Percentiles rank a stretch among this genome's conserved stretches.
Evolutionary conservation across 2,888 invertebrate species (phyloP).

Genomic region (Idaea dimidiata): DNA sequence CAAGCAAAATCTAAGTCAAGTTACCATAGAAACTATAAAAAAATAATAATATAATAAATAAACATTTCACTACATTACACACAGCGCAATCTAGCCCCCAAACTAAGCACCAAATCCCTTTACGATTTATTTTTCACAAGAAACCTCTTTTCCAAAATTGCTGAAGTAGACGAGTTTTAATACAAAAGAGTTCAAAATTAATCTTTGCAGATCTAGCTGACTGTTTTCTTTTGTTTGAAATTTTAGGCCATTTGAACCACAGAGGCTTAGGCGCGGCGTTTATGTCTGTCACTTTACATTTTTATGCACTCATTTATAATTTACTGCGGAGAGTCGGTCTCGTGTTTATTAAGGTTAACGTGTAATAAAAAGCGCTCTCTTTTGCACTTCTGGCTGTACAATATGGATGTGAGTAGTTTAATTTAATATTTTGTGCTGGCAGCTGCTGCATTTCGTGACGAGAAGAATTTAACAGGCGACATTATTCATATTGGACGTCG

Average conservation of each 20-base stretch:
- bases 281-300: neutral
- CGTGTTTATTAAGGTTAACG: neutral
- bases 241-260: neutral
- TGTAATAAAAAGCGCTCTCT: neutral
- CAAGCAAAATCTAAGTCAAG: too few relatives aligned
- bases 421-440: neutral
- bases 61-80: too few relatives aligned
- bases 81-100: too few relatives aligned
- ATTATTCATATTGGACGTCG: too few relatives aligned
- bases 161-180: neutral
- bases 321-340: neutral
- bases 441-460: neutral
- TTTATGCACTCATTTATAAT: conserved; percentile 1
- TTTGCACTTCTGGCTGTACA: neutral
- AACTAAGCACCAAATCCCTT: neutral
- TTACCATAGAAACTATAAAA: too few relatives aligned
- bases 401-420: neutral
- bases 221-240: neutral
- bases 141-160: neutral
- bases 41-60: too few relatives aligned
- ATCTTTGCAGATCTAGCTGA: neutral
- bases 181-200: neutral
- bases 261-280: neutral
- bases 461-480: too few relatives aligned
- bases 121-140: neutral